A percentile compares a stretch with the other conserved stretches of the same genome.
Evolutionary conservation across 2,113 vertebrate genomes (phyloP).

Genomic region (Arothron firmamentum): DNA sequence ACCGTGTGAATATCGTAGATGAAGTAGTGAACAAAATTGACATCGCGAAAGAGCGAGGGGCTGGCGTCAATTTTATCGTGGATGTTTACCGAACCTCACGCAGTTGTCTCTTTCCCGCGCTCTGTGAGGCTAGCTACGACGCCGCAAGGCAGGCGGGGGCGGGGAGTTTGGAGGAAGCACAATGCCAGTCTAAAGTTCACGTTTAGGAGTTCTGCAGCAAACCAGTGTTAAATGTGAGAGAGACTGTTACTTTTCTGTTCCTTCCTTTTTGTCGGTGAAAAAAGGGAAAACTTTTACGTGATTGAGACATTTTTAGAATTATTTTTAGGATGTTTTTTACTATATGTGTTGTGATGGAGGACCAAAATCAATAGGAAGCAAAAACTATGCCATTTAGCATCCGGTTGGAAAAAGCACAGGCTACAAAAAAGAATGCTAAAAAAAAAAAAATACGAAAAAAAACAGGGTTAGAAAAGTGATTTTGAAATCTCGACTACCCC

Average conservation of each 20-base stretch:
- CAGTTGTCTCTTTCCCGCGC: conserved; percentile 67
- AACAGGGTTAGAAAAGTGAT: conserved; percentile 68
- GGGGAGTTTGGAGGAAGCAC: conserved; percentile 64
- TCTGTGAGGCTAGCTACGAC: conserved; percentile 61
- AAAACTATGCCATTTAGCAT: conserved; percentile 75
- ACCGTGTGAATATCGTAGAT: conserved; percentile 76
- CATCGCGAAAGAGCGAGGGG: conserved; percentile 50
- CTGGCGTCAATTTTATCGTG: conserved; percentile 63
- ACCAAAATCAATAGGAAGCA: conserved; percentile 78
- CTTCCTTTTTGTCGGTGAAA: conserved; percentile 61
- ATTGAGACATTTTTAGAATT: conserved; percentile 75
- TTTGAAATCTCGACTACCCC: conserved; percentile 65
- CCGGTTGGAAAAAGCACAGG: conserved; percentile 75
- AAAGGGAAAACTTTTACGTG: conserved; percentile 69
- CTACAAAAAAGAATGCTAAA: conserved; percentile 56
- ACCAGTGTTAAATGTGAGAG: conserved; percentile 69
- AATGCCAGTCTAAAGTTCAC: conserved; percentile 65
- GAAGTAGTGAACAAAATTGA: conserved; percentile 72
- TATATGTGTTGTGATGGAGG: conserved; percentile 76
- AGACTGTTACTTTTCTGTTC: conserved; percentile 77
- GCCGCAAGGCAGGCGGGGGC: conserved; percentile 36
- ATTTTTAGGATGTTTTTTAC: conserved; percentile 81
- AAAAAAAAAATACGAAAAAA: conserved; percentile 28
- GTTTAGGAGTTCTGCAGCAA: conserved; percentile 60
- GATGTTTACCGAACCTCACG: conserved; percentile 73